phyloP scores from a whole-genome alignment of 2,888 invertebrate genomes.

The Camptogramma bilineatum region DNA sequence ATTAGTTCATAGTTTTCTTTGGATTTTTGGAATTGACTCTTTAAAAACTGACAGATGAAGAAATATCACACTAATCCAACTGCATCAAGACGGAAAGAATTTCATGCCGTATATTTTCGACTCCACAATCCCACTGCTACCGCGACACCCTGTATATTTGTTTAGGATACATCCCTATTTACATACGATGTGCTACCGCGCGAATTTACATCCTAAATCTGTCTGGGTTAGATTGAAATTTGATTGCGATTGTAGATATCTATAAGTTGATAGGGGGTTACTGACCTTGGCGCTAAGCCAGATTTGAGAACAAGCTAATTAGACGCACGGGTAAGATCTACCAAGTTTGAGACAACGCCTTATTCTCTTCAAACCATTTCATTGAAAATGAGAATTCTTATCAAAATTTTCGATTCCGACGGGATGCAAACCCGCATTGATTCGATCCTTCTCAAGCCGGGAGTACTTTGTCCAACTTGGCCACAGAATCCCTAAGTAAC shows the following conservation, averaged over 20 bases:
- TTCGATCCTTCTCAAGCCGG: too few species aligned
- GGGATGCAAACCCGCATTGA: too few species aligned
- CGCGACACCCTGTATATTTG: conserved; percentile 77
- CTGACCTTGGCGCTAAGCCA: conserved; percentile 79
- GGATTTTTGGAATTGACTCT: too few species aligned
- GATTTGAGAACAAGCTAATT: conserved; percentile 66
- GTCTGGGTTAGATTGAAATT: conserved; percentile 55
- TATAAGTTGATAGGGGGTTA: conserved; percentile 69
- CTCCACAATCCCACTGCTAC: conserved; percentile 28
- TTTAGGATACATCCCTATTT: conserved; percentile 80
- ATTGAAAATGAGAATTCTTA: too few species aligned
- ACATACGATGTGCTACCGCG: conserved; percentile 55
- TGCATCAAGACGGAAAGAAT: background rate
- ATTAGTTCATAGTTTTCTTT: too few species aligned
- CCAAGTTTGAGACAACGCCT: conserved; percentile 5
- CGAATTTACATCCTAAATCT: conserved; percentile 62
- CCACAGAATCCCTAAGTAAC: too few species aligned
- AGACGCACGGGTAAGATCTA: conserved; percentile 51
- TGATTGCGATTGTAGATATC: conserved; percentile 51
- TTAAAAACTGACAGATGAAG: too few species aligned
- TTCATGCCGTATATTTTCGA: conserved; percentile 6
- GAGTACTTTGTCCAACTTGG: too few species aligned
- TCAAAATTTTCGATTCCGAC: too few species aligned
- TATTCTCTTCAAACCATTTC: too few species aligned
- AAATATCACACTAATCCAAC: background rate